Evolutionary conservation across 2,888 invertebrate species (phyloP), one percentile per base, ranked within the genome.

Genomic region (Dermolepida albohirtum): DNA sequence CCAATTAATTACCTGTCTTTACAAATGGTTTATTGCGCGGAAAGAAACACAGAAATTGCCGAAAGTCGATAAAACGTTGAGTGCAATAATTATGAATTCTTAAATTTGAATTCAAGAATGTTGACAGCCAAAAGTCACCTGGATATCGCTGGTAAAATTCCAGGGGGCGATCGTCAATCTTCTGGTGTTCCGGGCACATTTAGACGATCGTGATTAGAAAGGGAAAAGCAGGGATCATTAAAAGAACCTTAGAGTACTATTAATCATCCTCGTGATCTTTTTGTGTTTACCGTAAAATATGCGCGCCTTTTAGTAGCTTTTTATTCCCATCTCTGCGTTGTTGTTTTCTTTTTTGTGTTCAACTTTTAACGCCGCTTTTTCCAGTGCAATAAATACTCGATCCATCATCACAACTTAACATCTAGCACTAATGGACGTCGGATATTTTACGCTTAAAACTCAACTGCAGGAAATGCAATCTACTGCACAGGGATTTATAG

Each of bases 191-290:
- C 43, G 41, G 57, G 41, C 49, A 51, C 66, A 50, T 50, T 66
- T 43, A 66, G 51, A 51, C 57, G 50, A 44, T 43, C 40, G 59
- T 64, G 64, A 67, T 63, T 67, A 63, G 67, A 40, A 47, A 54
- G 54, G 52, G 64, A 47, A 67, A 63, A 67, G 67, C 67, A 43
- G 29, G 54, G 63, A 63, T 63, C 67, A 67, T 67, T 64, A 67
- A 63, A 63, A 64, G 52, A 49, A 47, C 54, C 55, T 67, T 54
- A 55, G 55, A 44, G 54, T 12, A 64, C 54, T 67, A 67, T 67
- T 67, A 67, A 67, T 67, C 67, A 67, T 67, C 59, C 47, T 40
- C 43, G 57, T 51, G 47, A 59, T 66, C 66, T 59, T 66, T 66
- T 51, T 57, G 66, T 59, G 49, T 57, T 57, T 43, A 27, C 27